Evolutionary conservation across 2,888 invertebrate species (phyloP), one percentile per base, ranked within the genome.

Genomic region (Coenonympha glycerion): DNA sequence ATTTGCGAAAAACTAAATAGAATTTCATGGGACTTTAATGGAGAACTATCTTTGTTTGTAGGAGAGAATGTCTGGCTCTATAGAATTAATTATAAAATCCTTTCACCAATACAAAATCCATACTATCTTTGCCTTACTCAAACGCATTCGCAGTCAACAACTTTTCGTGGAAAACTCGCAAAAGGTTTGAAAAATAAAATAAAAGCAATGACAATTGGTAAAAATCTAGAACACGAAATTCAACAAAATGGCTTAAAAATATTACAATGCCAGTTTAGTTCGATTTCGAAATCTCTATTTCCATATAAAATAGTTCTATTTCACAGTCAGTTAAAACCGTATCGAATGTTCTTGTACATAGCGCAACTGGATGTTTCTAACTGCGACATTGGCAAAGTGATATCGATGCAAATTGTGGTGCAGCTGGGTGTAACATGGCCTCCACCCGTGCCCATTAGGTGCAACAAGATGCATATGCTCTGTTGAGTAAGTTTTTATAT

Each of bases 371-470:
- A n/a, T 26, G 45, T 52, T 39, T 46, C 42, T 46, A 49, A 36
- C 37, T 53, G 42, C 37, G 49, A 37, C 49, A 52, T 53, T 31
- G 49, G 41, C 47, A 42, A 47, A 50, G 46, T 46, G 49, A 50
- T 50, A 49, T 50, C 50, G 47, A 53, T 53, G 53, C 53, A 53
- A 53, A 53, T 53, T 42, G 46, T 15, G 26, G 31, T 34, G 15
- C 53, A 53, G 42, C 53, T 53, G 53, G 31, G 50, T 40, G 28
- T 47, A 37, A 30, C 31, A 28, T 28, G 30, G 41, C 34, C n/a
- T n/a, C n/a, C n/a, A n/a, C n/a, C n/a, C 33, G 39, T 30, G 37
- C 37, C 47, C 42, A 52, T 47, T 47, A 47, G n/a, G n/a, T n/a
- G n/a, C 36, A 44, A 41, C 19, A 13, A 41, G 36, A 24, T 16